These are phyloP conservation scores for Iphiclides podalirius DNA, from an alignment of 2,888 invertebrate species.

Conservation along the genomic window DNA sequence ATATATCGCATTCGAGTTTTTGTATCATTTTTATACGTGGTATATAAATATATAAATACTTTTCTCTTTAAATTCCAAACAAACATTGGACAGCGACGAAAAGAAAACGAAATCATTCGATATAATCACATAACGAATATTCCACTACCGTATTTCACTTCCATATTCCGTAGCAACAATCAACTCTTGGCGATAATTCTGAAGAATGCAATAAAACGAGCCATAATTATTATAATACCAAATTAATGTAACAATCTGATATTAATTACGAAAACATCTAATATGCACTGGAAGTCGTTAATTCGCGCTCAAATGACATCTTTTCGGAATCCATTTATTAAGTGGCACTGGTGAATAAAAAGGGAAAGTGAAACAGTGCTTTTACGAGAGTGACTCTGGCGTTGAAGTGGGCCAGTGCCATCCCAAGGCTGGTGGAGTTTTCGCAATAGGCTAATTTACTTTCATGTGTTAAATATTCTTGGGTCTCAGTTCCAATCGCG, in stretches of 20 bases:
- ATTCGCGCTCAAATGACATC: not conserved
- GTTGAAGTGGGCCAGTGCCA: slow-evolving; percentile 36
- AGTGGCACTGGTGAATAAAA: slow-evolving; percentile 12
- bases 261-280: not conserved
- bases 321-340: slow-evolving; percentile 6
- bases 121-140: no score
- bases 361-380: slow-evolving; percentile 14
- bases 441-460: slow-evolving; percentile 48
- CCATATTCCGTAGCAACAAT: no score
- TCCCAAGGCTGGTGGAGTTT: slow-evolving; percentile 45
- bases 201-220: not conserved
- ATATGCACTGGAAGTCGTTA: slow-evolving; percentile 1
- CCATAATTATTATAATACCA: not conserved
- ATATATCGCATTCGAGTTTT: no score
- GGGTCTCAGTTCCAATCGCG: slow-evolving; percentile 41
- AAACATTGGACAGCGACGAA: no score
- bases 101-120: no score
- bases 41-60: no score
- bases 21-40: no score
- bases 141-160: no score
- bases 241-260: not conserved
- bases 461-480: slow-evolving; percentile 38
- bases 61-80: no score
- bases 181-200: not conserved
- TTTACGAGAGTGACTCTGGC: slow-evolving; percentile 6